Percentiles rank a stretch among this genome's conserved stretches.
Conservation (phyloP, 2,113 vertebrate species). For the Alosa alosa region DNA sequence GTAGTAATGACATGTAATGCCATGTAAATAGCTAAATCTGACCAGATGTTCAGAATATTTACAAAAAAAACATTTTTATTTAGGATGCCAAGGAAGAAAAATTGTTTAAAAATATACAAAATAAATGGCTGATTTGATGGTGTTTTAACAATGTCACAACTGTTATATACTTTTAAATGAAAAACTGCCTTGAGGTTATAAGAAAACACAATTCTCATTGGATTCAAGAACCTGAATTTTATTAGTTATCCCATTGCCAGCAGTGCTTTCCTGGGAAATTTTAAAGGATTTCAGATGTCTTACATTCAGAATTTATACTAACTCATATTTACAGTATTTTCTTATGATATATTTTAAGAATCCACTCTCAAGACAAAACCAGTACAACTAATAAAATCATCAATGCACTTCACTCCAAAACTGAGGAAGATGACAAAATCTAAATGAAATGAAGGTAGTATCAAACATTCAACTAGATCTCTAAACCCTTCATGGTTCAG, state of each 20-base stretch:
- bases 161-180: background rate
- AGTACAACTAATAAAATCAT: background rate
- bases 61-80: background rate
- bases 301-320: constrained; percentile 27
- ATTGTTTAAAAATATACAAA: background rate
- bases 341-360: constrained; percentile 9
- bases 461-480: constrained; percentile 6
- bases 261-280: constrained; percentile 22
- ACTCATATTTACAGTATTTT: constrained; percentile 21
- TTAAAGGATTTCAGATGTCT: constrained; percentile 24
- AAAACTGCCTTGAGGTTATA: background rate
- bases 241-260: constrained; percentile 32
- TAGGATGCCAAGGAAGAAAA: background rate
- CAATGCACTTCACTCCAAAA: background rate
- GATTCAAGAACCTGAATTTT: constrained; percentile 38
- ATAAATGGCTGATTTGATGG: too few relatives aligned
- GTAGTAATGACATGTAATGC: background rate
- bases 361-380: constrained; percentile 15
- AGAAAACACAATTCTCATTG: background rate
- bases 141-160: background rate
- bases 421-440: background rate
- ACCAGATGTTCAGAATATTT: background rate
- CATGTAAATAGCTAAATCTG: background rate
- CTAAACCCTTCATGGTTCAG: background rate
- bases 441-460: constrained; percentile 20